Percentiles rank a stretch among this genome's conserved stretches.
Evolutionary conservation across 2,113 vertebrate genomes (phyloP).

Genomic region (Mellivora capensis): DNA sequence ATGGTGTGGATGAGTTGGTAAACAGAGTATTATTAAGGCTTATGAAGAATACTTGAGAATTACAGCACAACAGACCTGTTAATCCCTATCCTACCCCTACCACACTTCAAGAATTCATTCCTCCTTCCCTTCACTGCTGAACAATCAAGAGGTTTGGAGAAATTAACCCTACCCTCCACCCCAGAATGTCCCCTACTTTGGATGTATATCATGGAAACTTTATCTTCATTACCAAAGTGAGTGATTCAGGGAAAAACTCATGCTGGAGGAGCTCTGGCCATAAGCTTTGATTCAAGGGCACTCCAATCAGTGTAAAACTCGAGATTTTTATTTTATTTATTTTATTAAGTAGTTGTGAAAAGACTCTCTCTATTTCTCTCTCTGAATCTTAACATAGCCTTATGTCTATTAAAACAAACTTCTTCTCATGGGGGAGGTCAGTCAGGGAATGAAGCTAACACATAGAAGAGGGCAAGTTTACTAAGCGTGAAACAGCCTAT

Average conservation of each 20-base stretch:
- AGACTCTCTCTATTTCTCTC: neutral
- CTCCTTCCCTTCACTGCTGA: neutral
- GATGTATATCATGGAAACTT: neutral
- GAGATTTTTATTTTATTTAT: neutral
- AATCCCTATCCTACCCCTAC: neutral
- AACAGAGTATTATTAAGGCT: neutral
- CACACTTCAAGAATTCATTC: neutral
- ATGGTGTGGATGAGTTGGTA: neutral
- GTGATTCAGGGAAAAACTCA: neutral
- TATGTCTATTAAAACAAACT: neutral
- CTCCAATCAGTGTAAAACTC: neutral
- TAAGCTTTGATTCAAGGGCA: neutral
- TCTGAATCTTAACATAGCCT: neutral
- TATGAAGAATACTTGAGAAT: neutral
- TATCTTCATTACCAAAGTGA: neutral
- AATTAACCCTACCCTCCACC: neutral
- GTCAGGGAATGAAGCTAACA: neutral
- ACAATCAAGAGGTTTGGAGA: neutral
- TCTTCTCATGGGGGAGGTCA: neutral
- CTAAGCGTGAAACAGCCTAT: neutral
- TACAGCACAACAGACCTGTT: neutral
- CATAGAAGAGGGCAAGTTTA: neutral
- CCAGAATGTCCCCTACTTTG: neutral
- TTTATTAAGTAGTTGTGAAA: neutral
- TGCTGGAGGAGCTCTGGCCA: rapidly evolving